phyloP scores from a whole-genome alignment of 2,888 invertebrate genomes.

The Tipula helvola region DNA sequence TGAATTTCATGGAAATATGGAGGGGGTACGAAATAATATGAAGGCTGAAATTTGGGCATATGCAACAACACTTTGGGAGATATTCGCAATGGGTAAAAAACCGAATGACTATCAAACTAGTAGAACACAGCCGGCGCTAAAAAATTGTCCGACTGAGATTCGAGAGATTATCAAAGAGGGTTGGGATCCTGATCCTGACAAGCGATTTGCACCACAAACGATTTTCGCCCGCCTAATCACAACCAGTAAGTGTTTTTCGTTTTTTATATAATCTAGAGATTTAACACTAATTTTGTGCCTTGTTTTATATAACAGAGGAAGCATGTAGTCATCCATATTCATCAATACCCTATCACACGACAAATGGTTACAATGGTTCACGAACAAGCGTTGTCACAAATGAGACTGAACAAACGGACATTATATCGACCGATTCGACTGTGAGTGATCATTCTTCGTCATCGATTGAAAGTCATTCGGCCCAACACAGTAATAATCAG shows the following conservation, averaged over 20 bases:
- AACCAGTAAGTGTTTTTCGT: background rate
- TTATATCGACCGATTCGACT: constrained; percentile 9
- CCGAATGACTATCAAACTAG: constrained; percentile 41
- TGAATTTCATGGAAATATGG: constrained; percentile 61
- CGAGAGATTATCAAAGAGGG: constrained; percentile 67
- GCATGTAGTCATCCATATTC: constrained; percentile 5
- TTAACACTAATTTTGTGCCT: background rate
- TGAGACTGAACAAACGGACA: constrained; percentile 10
- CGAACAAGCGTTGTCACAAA: background rate
- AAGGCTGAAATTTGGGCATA: constrained; percentile 84
- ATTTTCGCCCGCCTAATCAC: constrained; percentile 45
- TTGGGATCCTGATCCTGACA: constrained; percentile 62
- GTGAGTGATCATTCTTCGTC: constrained; percentile 10
- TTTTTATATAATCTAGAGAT: background rate
- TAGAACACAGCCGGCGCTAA: constrained; percentile 51
- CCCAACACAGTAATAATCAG: background rate
- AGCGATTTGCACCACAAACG: constrained; percentile 65
- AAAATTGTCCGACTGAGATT: constrained; percentile 59
- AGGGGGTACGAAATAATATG: constrained; percentile 49
- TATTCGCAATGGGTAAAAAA: constrained; percentile 65
- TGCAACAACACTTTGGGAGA: constrained; percentile 85
- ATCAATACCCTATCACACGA: background rate
- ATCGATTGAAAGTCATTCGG: background rate
- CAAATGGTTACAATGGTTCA: background rate
- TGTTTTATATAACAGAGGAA: background rate